Percentiles rank a stretch among this genome's conserved stretches.
Conservation (phyloP, 2,888 invertebrate species). For the Chymomyza caudatula region DNA sequence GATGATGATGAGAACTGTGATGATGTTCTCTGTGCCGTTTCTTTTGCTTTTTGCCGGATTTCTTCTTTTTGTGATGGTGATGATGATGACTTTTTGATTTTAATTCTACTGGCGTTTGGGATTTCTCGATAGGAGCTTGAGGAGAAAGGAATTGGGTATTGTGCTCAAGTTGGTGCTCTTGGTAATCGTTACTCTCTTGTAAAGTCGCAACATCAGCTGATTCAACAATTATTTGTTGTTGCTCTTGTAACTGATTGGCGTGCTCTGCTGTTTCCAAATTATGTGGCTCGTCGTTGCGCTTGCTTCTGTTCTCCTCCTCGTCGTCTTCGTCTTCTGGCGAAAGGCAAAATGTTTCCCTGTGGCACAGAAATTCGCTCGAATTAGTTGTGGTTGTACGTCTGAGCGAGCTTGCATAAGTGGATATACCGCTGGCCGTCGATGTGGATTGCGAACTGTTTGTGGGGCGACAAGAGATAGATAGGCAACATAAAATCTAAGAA, state of each 20-base stretch:
- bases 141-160: conserved; percentile 19
- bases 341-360: conserved; percentile 77
- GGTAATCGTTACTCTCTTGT: conserved; percentile 11
- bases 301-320: conserved; percentile 18
- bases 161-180: conserved; percentile 9
- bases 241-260: not conserved
- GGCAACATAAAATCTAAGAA: not conserved
- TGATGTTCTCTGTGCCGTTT: conserved; percentile 73
- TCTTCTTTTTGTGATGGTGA: conserved; percentile 63
- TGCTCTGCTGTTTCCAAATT: conserved; percentile 32
- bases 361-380: conserved; percentile 78
- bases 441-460: conserved; percentile 76
- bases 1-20: conserved; percentile 38
- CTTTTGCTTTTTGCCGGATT: conserved; percentile 73
- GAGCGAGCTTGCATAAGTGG: conserved; percentile 78
- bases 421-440: conserved; percentile 77
- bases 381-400: conserved; percentile 76
- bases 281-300: conserved; percentile 44
- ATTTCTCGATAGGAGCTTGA: conserved; percentile 36
- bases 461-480: not conserved
- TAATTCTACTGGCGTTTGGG: conserved; percentile 51
- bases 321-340: conserved; percentile 75
- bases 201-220: conserved; percentile 24
- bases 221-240: too few relatives aligned
- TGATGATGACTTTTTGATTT: conserved; percentile 42